Evolutionary conservation across 2,888 invertebrate genomes (phyloP), one percentile per base, ranked within the genome.

Genomic region (Trilocha varians): DNA sequence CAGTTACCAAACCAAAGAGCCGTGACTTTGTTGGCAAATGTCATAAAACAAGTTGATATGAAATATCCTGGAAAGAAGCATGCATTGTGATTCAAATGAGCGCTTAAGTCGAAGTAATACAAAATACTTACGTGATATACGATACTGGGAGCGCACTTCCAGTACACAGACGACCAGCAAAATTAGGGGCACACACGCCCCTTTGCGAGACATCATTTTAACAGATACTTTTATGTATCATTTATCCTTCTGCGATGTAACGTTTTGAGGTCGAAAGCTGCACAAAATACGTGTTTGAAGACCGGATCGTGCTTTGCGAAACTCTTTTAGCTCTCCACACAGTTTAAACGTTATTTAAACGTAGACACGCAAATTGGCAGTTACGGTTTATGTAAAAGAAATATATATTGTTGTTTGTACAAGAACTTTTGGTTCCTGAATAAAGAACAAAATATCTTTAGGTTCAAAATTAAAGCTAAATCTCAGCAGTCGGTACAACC

Each of bases 71-170:
- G n/a, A n/a, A n/a, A n/a, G n/a, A n/a, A n/a, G n/a, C n/a, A n/a
- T n/a, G n/a, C n/a, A 25, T 25, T 25, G 5, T 25, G 2, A 25
- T 25, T 25, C 2, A 25, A 25, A 25, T 25, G n/a, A n/a, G n/a
- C n/a, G n/a, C n/a, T n/a, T n/a, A 25, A 25, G 25, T 32, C 5
- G 16, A 42, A 33, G 35, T 16, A 45, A n/a, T 39, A 17, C 36
- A 37, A 13, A 35, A 52, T 77, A 80, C 80, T 79, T 64, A 80
- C 80, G 72, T 50, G 43, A 53, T 46, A 70, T 47, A 48, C 25
- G 25, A 11, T 48, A 52, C 39, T 78, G 74, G 6, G 67, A 59
- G 32, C 59, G 59, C 13, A 60, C 60, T 36, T 58, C 49, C 32
- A 50, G 41, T 18, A 62, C 36, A 36, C 57, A 46, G n/a, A 53